Conservation (phyloP, 2,888 invertebrate genomes). For the Xanthostigma xanthostigma region DNA sequence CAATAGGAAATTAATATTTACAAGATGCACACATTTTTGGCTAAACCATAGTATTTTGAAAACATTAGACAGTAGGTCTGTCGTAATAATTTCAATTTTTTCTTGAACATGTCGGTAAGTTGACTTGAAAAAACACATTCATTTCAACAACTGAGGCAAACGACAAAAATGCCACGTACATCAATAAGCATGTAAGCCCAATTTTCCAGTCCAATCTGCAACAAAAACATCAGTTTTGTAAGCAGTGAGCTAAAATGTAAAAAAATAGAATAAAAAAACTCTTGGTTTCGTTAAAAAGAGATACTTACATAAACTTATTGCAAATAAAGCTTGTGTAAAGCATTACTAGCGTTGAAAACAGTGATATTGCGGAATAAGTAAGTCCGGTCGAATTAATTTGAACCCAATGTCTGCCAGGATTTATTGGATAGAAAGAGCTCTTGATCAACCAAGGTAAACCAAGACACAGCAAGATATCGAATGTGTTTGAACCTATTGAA, state of each 20-base stretch:
- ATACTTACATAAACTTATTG: slow-evolving; percentile 42
- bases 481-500: slow-evolving; percentile 69
- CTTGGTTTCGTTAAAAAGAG: too few relatives aligned
- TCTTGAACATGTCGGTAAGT: slow-evolving; percentile 46
- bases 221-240: slow-evolving; percentile 9
- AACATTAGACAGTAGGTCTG: too few relatives aligned
- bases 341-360: slow-evolving; percentile 55
- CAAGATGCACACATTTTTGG: too few relatives aligned
- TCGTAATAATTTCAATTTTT: too few relatives aligned
- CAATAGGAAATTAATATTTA: too few relatives aligned
- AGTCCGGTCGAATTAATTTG: slow-evolving; percentile 62
- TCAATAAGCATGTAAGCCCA: slow-evolving; percentile 47
- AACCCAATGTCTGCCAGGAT: slow-evolving; percentile 42
- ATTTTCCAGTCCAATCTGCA: slow-evolving; percentile 49
- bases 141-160: slow-evolving; percentile 61
- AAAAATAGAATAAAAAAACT: too few relatives aligned
- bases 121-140: slow-evolving; percentile 60
- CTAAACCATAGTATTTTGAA: too few relatives aligned
- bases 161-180: slow-evolving; percentile 50
- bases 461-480: slow-evolving; percentile 62
- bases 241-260: too few relatives aligned
- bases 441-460: slow-evolving; percentile 69
- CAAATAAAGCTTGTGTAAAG: slow-evolving; percentile 48
- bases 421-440: slow-evolving; percentile 41
- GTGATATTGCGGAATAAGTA: slow-evolving; percentile 57